Evolutionary conservation across 2,888 invertebrate species (phyloP), one percentile per base, ranked within the genome.

Genomic region (Dryomyza anilis): DNA sequence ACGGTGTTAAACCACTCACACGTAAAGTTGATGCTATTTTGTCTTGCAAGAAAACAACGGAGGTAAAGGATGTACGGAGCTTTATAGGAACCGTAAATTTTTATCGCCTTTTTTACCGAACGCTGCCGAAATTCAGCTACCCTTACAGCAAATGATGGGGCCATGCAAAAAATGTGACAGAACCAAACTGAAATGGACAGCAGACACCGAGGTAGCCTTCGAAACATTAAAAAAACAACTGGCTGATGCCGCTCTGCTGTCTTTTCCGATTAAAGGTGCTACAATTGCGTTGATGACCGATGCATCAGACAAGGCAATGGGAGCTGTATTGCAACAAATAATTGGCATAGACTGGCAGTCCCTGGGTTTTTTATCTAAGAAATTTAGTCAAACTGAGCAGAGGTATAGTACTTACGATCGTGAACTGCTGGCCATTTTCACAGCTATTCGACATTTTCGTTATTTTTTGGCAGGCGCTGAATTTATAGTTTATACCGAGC

Each of bases 401-500:
- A 80, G 78, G 7, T 83, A 82, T 50, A 76, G 78, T 14, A 76
- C 76, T 23, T 83, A 82, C 66, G 65, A 68, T 23, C 52, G 63
- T 1, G 67, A 67, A 21, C 39, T 68, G 1, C 19, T 45, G 23
- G 65, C 64, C 2, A 61, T 67, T 21, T 67, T 64, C 33, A 3
- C 39, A 8, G 56, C 63, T 1, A 63, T 69, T 12, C 46, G 46
- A 29, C 52, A 65, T 46, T 67, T 69, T 29, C 52, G 63, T 6
- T 65, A 52, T 36, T 60, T 52, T 16, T 53, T 65, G 10, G 68
- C 66, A 14, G 66, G 60, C 1, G 33, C 19, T 1, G 16, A 48
- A 21, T 68, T 65, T 16, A 30, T 30, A 8, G 23, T 66, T 0
- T 67, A 59, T 14, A 67, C 61, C 3, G 67, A 67, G 10, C 67